These are phyloP conservation scores for Drosophila helvetica DNA, from an alignment of 2,888 invertebrate genomes.

Conservation along the genomic window DNA sequence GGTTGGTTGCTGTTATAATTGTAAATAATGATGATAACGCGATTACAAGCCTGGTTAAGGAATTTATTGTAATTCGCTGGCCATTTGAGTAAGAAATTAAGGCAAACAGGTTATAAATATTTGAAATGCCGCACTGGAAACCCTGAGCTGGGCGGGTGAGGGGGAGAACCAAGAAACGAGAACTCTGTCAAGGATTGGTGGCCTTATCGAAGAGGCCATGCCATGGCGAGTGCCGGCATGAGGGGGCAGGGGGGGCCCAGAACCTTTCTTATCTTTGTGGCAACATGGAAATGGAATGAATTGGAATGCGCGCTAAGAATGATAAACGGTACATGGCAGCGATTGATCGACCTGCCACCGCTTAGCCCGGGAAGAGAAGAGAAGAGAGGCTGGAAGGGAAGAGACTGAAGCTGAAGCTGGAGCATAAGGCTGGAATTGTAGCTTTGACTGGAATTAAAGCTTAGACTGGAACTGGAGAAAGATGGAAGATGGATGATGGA, in stretches of 20 bases:
- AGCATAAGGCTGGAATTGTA: too few relatives aligned
- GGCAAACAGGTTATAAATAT: conserved; percentile 54
- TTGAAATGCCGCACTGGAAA: conserved; percentile 20
- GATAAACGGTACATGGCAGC: conserved; percentile 36
- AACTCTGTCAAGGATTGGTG: conserved; percentile 27
- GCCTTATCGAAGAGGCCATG: not conserved
- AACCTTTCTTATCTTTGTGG: conserved; percentile 29
- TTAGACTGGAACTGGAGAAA: not conserved
- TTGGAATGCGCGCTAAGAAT: conserved; percentile 38
- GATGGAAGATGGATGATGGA: too few relatives aligned
- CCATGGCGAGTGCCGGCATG: not conserved
- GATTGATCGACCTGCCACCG: conserved; percentile 30
- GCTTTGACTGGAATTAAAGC: too few relatives aligned
- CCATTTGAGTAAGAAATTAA: conserved; percentile 66
- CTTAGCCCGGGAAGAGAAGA: not conserved
- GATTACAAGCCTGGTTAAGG: conserved; percentile 68
- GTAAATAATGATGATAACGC: conserved; percentile 73
- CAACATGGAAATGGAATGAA: conserved; percentile 45
- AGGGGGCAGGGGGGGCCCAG: not conserved
- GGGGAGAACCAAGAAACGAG: not conserved
- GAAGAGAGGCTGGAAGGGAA: conserved; percentile 1
- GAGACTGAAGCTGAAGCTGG: too few relatives aligned
- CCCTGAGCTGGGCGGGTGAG: not conserved
- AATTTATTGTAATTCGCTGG: conserved; percentile 70
- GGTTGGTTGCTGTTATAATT: conserved; percentile 57